Conservation (phyloP, 2,113 vertebrate species). For the Mungos mungo region DNA sequence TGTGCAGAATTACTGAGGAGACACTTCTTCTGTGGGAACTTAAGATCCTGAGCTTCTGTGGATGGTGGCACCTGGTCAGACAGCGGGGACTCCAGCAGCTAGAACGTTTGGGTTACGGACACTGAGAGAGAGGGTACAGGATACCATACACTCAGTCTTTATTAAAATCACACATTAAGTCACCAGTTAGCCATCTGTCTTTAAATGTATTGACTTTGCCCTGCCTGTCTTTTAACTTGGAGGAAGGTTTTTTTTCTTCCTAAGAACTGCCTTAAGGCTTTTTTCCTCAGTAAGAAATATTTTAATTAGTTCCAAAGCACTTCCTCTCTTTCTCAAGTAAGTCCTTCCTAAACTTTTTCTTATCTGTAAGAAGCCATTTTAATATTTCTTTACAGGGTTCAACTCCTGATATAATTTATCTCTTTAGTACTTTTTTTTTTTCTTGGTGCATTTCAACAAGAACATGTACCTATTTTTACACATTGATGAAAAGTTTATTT, state of each 20-base stretch:
- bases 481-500: neutral
- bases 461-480: neutral
- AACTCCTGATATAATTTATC: neutral
- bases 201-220: neutral
- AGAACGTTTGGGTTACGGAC: neutral
- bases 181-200: neutral
- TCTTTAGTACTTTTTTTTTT: neutral
- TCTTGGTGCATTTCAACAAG: neutral
- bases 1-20: neutral
- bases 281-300: slow-evolving; percentile 19
- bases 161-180: neutral
- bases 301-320: neutral
- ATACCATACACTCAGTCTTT: neutral
- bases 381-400: slow-evolving; percentile 8
- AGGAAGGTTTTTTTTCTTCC: neutral
- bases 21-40: neutral
- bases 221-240: neutral
- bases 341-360: neutral
- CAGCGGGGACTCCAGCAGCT: neutral
- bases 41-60: neutral
- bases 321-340: slow-evolving; percentile 23
- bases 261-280: neutral
- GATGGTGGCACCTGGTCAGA: neutral
- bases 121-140: neutral
- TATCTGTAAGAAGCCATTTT: neutral